A percentile compares a stretch with the other conserved stretches of the same genome.
These are phyloP conservation scores for Rhinoraja longicauda DNA, from an alignment of 2,797 vertebrate genomes.

Conservation along the genomic window DNA sequence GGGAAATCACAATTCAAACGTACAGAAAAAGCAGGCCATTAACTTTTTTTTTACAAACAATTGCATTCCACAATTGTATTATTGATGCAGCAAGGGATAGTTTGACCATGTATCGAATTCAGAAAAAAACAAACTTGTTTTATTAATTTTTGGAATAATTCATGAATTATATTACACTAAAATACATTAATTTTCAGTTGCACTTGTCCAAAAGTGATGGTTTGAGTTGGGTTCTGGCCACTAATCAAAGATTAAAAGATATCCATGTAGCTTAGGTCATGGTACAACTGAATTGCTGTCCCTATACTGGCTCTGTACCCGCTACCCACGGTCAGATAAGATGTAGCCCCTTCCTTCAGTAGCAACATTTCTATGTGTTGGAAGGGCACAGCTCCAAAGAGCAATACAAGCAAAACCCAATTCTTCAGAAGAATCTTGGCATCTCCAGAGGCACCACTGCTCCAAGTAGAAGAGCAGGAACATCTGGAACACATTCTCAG, in stretches of 20 bases:
- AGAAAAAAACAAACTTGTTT: neutral
- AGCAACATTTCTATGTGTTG: neutral
- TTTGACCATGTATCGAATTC: neutral
- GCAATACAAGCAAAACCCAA: neutral
- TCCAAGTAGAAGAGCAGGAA: neutral
- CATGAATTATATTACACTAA: neutral
- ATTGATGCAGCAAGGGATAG: neutral
- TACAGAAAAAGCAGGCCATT: neutral
- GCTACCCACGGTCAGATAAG: neutral
- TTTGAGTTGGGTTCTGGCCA: neutral
- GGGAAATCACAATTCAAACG: neutral
- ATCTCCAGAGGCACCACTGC: neutral
- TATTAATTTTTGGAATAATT: neutral
- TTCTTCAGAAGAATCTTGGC: neutral
- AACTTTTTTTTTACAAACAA: neutral
- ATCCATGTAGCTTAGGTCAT: neutral
- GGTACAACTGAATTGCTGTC: neutral
- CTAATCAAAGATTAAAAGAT: neutral
- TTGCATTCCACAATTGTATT: neutral
- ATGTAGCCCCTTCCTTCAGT: neutral
- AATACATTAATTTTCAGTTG: neutral
- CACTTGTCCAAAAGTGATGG: neutral
- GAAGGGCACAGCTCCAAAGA: neutral
- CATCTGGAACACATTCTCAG: conserved; percentile 22
- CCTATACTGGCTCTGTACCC: neutral